Evolutionary conservation across 2,797 vertebrate species (phyloP).

Genomic region (Manis pentadactyla): DNA sequence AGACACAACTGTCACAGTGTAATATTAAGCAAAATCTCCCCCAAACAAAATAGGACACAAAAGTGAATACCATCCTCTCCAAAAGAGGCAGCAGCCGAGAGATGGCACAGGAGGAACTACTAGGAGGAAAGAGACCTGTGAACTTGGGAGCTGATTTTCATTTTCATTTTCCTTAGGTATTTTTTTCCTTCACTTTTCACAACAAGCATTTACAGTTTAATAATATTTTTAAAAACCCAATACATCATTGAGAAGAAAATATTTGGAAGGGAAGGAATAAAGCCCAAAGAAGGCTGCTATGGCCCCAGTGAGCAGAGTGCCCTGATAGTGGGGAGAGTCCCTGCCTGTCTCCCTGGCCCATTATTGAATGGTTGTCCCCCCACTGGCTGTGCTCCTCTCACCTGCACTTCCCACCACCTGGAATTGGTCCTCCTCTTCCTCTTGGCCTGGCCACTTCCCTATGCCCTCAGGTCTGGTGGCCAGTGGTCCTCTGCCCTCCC

Average conservation of each 20-base stretch:
- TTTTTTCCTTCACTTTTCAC: background rate
- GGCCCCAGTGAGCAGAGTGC: background rate
- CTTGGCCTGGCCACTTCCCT: background rate
- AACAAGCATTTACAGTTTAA: conserved; percentile 21
- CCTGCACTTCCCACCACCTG: background rate
- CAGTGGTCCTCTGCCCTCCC: background rate
- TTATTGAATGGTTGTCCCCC: background rate
- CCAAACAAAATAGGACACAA: background rate
- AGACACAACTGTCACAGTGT: background rate
- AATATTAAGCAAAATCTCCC: background rate
- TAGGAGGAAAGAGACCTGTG: background rate
- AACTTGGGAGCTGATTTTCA: background rate
- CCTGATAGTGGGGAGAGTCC: background rate
- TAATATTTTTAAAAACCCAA: background rate
- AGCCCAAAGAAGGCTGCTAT: background rate
- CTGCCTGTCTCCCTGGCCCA: background rate
- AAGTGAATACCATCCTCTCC: background rate
- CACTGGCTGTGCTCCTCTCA: background rate
- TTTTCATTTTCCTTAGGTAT: conserved; percentile 31
- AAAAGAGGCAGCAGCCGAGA: background rate
- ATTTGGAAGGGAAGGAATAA: background rate
- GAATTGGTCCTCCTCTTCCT: background rate
- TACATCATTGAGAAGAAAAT: background rate
- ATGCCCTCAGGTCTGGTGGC: background rate
- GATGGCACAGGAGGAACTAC: background rate